phyloP scores from a whole-genome alignment of 2,888 invertebrate genomes.

The Polyommatus icarus region DNA sequence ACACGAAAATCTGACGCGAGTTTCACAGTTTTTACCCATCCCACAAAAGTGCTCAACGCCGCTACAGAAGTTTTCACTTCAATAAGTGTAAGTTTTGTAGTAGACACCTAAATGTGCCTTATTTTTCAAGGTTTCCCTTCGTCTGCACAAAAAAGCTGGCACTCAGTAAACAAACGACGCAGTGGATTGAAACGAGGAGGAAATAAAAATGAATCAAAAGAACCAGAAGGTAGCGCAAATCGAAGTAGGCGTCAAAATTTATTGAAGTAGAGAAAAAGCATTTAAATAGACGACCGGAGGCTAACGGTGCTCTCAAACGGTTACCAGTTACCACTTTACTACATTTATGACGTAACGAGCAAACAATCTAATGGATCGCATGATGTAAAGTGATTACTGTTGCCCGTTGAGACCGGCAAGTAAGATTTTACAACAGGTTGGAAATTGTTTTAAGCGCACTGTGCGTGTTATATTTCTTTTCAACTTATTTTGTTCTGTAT shows the following conservation, averaged over 20 bases:
- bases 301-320: constrained; percentile 34
- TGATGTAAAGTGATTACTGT: background rate
- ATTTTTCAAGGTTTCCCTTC: constrained; percentile 44
- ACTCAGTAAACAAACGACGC: constrained; percentile 46
- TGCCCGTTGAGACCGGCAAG: background rate
- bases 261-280: constrained; percentile 5
- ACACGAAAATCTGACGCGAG: no score
- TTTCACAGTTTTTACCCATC: no score
- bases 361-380: background rate
- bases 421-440: background rate
- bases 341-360: background rate
- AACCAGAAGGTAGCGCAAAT: constrained; percentile 30
- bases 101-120: background rate
- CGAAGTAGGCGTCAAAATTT: constrained; percentile 24
- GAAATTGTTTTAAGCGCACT: background rate
- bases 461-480: background rate
- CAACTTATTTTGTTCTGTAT: background rate
- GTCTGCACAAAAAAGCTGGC: constrained; percentile 48
- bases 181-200: constrained; percentile 29
- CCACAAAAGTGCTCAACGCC: no score
- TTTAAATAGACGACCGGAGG: constrained; percentile 30
- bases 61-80: no score
- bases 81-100: background rate
- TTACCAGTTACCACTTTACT: background rate
- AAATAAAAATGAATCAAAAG: constrained; percentile 31